phyloP scores from a whole-genome alignment of 2,797 vertebrate species.

The Malacoctenus gilli region DNA sequence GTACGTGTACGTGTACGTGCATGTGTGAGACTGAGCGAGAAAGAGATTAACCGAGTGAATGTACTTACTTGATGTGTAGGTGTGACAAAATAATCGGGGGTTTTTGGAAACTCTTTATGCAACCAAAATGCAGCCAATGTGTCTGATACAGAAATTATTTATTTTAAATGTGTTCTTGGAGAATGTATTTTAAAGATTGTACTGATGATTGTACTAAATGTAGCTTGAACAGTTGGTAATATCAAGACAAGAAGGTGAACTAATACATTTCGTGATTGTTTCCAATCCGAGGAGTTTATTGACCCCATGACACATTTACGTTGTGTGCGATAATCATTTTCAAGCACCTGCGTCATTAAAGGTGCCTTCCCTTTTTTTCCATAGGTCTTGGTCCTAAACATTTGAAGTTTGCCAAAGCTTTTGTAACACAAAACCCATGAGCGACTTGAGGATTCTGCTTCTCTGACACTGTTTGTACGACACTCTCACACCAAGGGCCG shows the following conservation, averaged over 20 bases:
- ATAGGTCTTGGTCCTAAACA: not conserved
- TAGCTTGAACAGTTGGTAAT: constrained; percentile 48
- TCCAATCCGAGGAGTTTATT: not conserved
- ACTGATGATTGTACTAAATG: constrained; percentile 48
- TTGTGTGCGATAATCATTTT: constrained; percentile 40
- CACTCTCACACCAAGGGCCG: constrained; percentile 21
- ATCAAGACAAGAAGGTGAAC: constrained; percentile 24
- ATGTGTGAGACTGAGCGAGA: constrained; percentile 14
- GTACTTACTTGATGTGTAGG: constrained; percentile 37
- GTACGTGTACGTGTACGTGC: no score
- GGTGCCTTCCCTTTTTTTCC: constrained; percentile 42
- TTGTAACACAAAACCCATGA: constrained; percentile 8
- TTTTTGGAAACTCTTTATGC: constrained; percentile 55
- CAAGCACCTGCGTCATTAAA: constrained; percentile 11
- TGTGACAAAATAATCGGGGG: constrained; percentile 35
- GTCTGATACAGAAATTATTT: constrained; percentile 67
- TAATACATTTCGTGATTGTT: constrained; percentile 34
- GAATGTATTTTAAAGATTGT: constrained; percentile 57
- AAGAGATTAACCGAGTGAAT: constrained; percentile 44
- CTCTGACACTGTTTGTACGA: constrained; percentile 26
- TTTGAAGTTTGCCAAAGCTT: constrained; percentile 34
- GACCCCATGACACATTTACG: constrained; percentile 34
- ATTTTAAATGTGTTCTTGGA: constrained; percentile 56
- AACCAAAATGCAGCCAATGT: constrained; percentile 70
- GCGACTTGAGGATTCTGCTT: constrained; percentile 7